These are phyloP conservation scores for Isurus oxyrinchus DNA, from an alignment of 2,113 vertebrate species.

Conservation along the genomic window DNA sequence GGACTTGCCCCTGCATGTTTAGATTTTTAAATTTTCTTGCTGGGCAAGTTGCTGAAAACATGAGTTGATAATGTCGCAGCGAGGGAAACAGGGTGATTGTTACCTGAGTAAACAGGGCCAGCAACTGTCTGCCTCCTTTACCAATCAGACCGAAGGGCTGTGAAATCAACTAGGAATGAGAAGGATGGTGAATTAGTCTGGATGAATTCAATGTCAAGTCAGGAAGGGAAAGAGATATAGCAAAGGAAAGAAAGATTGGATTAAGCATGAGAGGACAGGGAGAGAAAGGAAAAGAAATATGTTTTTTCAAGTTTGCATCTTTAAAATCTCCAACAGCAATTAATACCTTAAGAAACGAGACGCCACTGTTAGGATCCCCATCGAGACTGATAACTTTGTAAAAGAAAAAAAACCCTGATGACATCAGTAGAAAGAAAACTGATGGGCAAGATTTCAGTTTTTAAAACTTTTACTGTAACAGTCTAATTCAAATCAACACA, in stretches of 20 bases:
- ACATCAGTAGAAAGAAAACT: neutral
- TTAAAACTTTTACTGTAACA: neutral
- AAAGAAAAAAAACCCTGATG: neutral
- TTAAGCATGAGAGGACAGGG: neutral
- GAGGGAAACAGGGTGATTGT: no score
- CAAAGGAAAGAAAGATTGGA: neutral
- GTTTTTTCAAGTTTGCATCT: neutral
- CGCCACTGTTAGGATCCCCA: neutral
- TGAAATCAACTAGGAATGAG: neutral
- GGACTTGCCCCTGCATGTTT: no score
- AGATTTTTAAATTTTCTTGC: no score
- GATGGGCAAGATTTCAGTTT: neutral
- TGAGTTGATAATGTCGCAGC: no score
- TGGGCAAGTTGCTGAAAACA: no score
- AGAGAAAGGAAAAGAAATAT: neutral
- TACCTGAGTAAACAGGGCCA: no score
- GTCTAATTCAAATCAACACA: neutral
- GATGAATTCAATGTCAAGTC: neutral
- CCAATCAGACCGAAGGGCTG: neutral
- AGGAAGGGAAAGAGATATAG: neutral
- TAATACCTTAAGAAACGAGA: neutral
- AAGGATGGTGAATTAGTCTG: neutral
- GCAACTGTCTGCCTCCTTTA: neutral
- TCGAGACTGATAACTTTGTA: neutral
- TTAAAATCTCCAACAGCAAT: neutral